phyloP scores from a whole-genome alignment of 2,797 vertebrate species.

The Aphelocoma californica region DNA sequence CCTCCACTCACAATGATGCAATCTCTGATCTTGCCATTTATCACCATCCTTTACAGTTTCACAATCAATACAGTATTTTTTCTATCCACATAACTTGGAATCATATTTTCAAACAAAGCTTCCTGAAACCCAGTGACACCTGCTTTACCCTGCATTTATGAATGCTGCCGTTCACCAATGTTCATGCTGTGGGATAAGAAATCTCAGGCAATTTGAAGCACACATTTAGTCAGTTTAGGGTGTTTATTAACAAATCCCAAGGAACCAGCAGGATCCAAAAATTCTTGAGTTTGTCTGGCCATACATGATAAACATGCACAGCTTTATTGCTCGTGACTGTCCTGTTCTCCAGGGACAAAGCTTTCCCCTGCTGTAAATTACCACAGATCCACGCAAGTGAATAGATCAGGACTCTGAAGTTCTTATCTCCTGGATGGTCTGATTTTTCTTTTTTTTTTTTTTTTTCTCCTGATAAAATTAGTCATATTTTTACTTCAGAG shows the following conservation, averaged over 20 bases:
- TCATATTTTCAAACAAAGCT: neutral
- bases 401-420: neutral
- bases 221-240: neutral
- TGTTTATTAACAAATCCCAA: neutral
- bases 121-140: neutral
- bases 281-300: neutral
- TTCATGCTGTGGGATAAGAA: neutral
- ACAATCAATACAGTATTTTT: neutral
- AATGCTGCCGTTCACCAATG: neutral
- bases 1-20: neutral
- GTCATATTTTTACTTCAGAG: neutral
- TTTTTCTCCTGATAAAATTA: neutral
- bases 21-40: neutral
- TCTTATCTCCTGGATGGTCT: neutral
- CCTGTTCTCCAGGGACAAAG: neutral
- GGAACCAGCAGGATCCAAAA: neutral
- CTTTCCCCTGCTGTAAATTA: neutral
- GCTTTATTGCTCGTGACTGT: neutral
- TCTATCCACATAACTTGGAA: neutral
- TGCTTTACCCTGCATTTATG: neutral
- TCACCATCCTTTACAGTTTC: neutral
- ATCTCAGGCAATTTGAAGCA: neutral
- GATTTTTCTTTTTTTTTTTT: neutral
- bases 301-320: neutral
- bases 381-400: rapidly evolving